Base-by-base conservation (phyloP, 2,888 invertebrate genomes). In the Agelastica alni region DNA sequence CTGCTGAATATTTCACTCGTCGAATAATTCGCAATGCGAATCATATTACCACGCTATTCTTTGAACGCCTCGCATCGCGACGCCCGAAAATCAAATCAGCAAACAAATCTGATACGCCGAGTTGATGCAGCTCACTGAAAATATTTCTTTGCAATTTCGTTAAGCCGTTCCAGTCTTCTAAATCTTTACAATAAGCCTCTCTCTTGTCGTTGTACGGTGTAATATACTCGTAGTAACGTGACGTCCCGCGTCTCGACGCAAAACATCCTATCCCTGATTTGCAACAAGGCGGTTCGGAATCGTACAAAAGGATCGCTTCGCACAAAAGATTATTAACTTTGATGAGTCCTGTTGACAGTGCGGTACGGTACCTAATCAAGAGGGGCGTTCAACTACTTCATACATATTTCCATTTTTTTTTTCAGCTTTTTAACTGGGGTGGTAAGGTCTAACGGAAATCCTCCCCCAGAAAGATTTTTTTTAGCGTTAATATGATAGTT, bases 311-410 rank as follows among this genome's bases (percentile, higher is more conserved):
- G 71, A 72, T 73, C 70, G 67, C 69, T 62, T 18, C 20, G 69
- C 70, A 76, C 75, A 76, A 75, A 76, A 75, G 75, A 76, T 76
- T 76, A 75, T 76, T 75, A 76, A 76, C 75, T 76, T 76, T 76
- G 75, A 74, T 73, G 76, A 75, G 70, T 59, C 51, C 44, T 44
- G 51, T 49, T 36, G 39, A 14, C 57, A 51, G 55, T n/a, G 60
- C 53, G 44, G 54, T 31, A 17, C 6, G n/a, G n/a, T n/a, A n/a
- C n/a, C n/a, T n/a, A n/a, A n/a, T n/a, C n/a, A n/a, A n/a, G n/a
- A n/a, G n/a, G n/a, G n/a, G n/a, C n/a, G n/a, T n/a, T n/a, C n/a
- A n/a, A n/a, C n/a, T n/a, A n/a, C n/a, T n/a, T n/a, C n/a, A n/a
- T n/a, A n/a, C n/a, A n/a, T n/a, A n/a, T n/a, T n/a, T n/a, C n/a